Conservation (phyloP, 1,140 invertebrate genomes). For the Caenorhabditis brenneri region DNA sequence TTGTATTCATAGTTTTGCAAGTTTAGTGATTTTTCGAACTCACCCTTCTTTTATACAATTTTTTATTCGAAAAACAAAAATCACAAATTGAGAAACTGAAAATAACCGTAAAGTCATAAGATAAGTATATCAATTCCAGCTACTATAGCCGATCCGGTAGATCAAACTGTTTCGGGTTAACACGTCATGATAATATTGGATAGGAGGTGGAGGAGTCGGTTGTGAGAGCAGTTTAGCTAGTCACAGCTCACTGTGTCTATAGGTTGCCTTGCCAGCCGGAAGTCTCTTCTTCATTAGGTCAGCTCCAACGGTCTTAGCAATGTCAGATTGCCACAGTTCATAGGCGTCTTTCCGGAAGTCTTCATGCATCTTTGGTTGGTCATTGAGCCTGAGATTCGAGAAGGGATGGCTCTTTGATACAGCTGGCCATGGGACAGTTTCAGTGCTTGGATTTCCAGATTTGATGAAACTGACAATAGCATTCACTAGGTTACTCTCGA, state of each 20-base stretch:
- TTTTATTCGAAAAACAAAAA: not conserved
- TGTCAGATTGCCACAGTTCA: conserved; percentile 28
- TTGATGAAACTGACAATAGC: conserved; percentile 47
- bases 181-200: conserved; percentile 32
- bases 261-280: not conserved
- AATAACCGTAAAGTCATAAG: conserved; percentile 16
- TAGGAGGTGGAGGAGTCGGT: not conserved
- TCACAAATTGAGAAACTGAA: not conserved
- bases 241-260: conserved; percentile 28
- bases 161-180: conserved; percentile 25
- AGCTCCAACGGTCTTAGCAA: conserved; percentile 8
- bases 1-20: no score
- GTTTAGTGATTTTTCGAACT: no score
- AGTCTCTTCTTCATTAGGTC: conserved; percentile 27
- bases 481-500: conserved; percentile 8
- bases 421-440: conserved; percentile 1
- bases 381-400: not conserved
- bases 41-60: no score
- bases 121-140: conserved; percentile 8
- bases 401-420: conserved; percentile 17
- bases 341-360: conserved; percentile 1
- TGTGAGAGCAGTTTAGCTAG: not conserved
- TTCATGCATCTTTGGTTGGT: not conserved
- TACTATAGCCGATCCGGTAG: conserved; percentile 21
- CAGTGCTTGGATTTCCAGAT: conserved; percentile 29